Percentiles rank a stretch among this genome's conserved stretches.
Conservation (phyloP, 2,797 vertebrate species). For the Liparis tanakae region DNA sequence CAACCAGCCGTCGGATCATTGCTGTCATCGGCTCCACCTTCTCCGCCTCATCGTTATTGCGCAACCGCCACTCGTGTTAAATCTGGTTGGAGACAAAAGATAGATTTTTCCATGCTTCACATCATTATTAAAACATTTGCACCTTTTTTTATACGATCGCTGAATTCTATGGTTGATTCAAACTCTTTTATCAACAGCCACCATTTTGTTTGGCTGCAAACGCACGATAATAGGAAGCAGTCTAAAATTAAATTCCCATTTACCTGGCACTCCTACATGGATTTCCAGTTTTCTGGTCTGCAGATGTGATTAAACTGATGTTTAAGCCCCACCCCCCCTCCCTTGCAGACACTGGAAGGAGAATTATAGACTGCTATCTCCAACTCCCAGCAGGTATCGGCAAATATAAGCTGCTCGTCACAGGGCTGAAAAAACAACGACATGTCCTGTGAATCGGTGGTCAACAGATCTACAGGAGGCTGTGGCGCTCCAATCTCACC, state of each 20-base stretch:
- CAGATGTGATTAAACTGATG: constrained; percentile 65
- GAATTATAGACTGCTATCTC: constrained; percentile 55
- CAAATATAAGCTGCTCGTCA: constrained; percentile 67
- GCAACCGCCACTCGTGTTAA: neutral
- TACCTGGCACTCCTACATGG: constrained; percentile 60
- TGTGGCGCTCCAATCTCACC: constrained; percentile 46
- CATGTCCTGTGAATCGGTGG: constrained; percentile 58
- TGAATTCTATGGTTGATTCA: constrained; percentile 5
- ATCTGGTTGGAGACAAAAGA: neutral
- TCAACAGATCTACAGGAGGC: constrained; percentile 64
- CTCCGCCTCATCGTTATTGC: neutral
- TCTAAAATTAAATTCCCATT: constrained; percentile 62
- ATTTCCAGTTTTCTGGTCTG: constrained; percentile 71
- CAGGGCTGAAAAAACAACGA: constrained; percentile 62
- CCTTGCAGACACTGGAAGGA: constrained; percentile 56
- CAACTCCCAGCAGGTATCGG: constrained; percentile 62
- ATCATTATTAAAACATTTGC: neutral
- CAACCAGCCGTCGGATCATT: constrained; percentile 11
- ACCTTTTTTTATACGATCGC: neutral
- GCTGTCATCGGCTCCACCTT: neutral
- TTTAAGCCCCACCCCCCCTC: constrained; percentile 35
- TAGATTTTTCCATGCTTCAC: neutral
- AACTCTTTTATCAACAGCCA: constrained; percentile 34
- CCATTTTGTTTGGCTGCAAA: constrained; percentile 41
- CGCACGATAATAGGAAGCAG: constrained; percentile 49